phyloP scores from a whole-genome alignment of 2,113 vertebrate genomes.

The Neomonachus schauinslandi region DNA sequence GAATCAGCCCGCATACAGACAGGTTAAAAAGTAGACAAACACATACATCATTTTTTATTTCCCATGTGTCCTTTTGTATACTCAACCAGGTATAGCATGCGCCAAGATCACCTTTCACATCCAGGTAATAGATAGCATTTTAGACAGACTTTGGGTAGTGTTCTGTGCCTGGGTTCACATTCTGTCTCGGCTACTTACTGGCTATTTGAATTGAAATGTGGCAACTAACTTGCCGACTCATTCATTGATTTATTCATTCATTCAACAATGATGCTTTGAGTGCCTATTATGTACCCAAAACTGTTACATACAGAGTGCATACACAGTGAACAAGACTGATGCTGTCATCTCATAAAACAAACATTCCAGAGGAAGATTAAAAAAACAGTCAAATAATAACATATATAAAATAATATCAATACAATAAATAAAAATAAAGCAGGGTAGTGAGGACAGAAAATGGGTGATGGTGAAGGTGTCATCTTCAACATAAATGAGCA shows the following conservation, averaged over 20 bases:
- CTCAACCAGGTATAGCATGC: slow-evolving; percentile 50
- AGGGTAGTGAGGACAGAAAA: not conserved
- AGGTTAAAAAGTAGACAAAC: slow-evolving; percentile 83
- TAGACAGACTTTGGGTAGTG: not conserved
- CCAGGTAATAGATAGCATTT: not conserved
- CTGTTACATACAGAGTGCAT: not conserved
- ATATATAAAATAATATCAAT: not conserved
- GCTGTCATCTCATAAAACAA: not conserved
- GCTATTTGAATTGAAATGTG: not conserved
- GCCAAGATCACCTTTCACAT: slow-evolving; percentile 72
- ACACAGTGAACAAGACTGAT: not conserved
- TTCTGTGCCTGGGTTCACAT: not conserved
- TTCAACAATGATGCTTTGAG: not conserved
- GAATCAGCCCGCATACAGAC: slow-evolving; percentile 79
- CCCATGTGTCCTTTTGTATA: slow-evolving; percentile 76
- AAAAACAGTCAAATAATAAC: not conserved
- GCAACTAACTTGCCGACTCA: not conserved
- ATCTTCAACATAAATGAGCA: not conserved
- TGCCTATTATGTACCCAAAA: not conserved
- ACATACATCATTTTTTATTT: slow-evolving; percentile 81
- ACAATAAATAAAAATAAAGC: not conserved
- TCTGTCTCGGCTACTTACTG: not conserved
- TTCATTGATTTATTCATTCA: not conserved
- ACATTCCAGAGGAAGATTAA: not conserved
- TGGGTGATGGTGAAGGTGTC: not conserved